Evolutionary conservation across 2,113 vertebrate genomes (phyloP), one percentile per base, ranked within the genome.

Genomic region (Thunnus maccoyii): DNA sequence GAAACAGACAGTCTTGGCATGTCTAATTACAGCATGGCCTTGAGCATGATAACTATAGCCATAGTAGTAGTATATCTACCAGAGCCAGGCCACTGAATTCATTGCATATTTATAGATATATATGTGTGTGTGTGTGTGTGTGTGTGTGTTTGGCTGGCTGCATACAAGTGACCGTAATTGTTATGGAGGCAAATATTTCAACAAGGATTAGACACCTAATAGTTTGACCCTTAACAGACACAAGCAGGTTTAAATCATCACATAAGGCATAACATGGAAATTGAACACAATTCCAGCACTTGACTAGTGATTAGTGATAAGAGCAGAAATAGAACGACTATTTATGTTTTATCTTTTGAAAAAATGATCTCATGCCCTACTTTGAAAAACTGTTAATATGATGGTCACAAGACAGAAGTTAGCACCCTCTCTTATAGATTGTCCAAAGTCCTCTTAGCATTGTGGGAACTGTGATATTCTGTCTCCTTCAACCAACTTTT

Each of bases 11-110:
- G 20, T 79, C 60, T 78, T 85, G 70, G 75, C 64, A 89, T 58
- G 47, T 87, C 88, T 90, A 83, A 86, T 77, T 80, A 46, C 50
- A 73, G 76, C 52, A 1, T 61, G 41, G 54, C 80, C 70, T 85
- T 52, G 12, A 14, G 12, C 69, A 51, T 72, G 27, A 79, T 55
- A 73, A 82, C 68, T 48, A 74, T 32, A 72, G 65, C 63, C 47
- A 73, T 41, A 41, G 36, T 50, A 60, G 13, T 1, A 18, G 69
- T 75, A 30, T 64, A 13, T 14, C 3, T 36, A 56, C 3, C 3
- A 12, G 2, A 64, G 1, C 56, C 30, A 50, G 11, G 12, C 32
- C 32, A 52, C 22, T 80, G 41, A 22, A 44, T 18, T 51, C 46
- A 55, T 78, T 70, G 78, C 56, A 65, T 62, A 48, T 60, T 9